Percentiles rank a stretch among this genome's conserved stretches.
These are phyloP conservation scores for Mobula hypostoma DNA, from an alignment of 2,113 vertebrate genomes.

Conservation along the genomic window DNA sequence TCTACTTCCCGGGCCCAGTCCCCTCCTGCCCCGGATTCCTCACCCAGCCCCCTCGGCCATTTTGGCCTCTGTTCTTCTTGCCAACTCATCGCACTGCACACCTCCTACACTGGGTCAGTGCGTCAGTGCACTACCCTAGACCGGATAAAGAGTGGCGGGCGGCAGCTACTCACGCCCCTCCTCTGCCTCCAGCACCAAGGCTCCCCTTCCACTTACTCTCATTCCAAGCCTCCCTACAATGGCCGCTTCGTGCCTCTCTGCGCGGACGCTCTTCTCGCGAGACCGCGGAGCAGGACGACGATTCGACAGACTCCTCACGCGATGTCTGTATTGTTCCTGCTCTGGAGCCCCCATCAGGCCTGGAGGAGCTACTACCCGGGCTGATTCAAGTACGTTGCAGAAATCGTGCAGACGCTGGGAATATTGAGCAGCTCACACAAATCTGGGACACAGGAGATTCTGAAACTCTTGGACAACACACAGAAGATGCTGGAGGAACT, in stretches of 20 bases:
- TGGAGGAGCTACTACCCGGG: not conserved
- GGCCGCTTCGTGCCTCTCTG: not conserved
- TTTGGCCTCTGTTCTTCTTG: not conserved
- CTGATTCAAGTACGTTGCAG: too few relatives aligned
- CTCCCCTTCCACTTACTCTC: not conserved
- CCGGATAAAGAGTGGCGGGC: not conserved
- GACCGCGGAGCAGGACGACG: not conserved
- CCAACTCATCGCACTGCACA: not conserved
- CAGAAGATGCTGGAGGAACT: too few relatives aligned
- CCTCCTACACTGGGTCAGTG: not conserved
- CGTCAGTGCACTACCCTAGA: not conserved
- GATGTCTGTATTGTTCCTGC: not conserved
- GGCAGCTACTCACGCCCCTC: not conserved
- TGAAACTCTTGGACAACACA: too few relatives aligned
- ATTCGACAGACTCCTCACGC: not conserved
- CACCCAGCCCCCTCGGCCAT: not conserved
- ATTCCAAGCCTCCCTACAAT: not conserved
- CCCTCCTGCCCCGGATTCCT: not conserved
- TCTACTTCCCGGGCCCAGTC: not conserved
- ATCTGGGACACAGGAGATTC: too few relatives aligned
- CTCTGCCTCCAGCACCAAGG: not conserved
- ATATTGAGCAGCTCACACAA: too few relatives aligned
- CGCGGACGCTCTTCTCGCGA: not conserved
- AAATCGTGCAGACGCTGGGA: too few relatives aligned
- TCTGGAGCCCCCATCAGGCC: not conserved